These are phyloP conservation scores for Sciaenops ocellatus DNA, from an alignment of 2,797 vertebrate species.

Conservation along the genomic window DNA sequence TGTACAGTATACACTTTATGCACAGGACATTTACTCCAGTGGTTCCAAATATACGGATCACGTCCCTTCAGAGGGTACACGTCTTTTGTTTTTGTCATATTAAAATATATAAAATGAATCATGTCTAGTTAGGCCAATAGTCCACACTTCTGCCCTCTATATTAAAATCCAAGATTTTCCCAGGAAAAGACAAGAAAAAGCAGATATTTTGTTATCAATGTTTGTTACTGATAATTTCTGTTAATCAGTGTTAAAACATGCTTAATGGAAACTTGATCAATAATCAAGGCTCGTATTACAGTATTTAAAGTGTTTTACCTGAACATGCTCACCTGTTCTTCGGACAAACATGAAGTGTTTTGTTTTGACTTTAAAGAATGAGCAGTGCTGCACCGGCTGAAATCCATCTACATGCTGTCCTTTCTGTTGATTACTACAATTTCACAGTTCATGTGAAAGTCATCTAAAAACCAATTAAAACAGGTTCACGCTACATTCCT, in stretches of 20 bases:
- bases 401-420: conserved; percentile 53
- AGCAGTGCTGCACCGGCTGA: conserved; percentile 23
- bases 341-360: conserved; percentile 6
- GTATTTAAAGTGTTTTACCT: not conserved
- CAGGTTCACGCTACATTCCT: conserved; percentile 70
- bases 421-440: conserved; percentile 70
- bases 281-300: not conserved
- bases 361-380: conserved; percentile 9
- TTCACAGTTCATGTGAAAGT: conserved; percentile 76
- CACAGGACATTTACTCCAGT: no score
- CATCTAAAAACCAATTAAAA: conserved; percentile 78
- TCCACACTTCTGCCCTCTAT: no score
- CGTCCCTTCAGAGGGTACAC: no score
- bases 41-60: no score
- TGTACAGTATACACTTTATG: no score
- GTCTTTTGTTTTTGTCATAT: no score
- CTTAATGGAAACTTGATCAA: not conserved
- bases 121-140: no score
- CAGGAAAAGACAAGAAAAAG: no score
- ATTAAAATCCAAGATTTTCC: no score
- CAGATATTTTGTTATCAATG: no score
- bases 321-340: not conserved
- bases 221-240: no score
- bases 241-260: not conserved
- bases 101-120: no score